A percentile compares a stretch with the other conserved stretches of the same genome.
phyloP scores from a whole-genome alignment of 2,113 vertebrate genomes.

The Probosciger aterrimus region DNA sequence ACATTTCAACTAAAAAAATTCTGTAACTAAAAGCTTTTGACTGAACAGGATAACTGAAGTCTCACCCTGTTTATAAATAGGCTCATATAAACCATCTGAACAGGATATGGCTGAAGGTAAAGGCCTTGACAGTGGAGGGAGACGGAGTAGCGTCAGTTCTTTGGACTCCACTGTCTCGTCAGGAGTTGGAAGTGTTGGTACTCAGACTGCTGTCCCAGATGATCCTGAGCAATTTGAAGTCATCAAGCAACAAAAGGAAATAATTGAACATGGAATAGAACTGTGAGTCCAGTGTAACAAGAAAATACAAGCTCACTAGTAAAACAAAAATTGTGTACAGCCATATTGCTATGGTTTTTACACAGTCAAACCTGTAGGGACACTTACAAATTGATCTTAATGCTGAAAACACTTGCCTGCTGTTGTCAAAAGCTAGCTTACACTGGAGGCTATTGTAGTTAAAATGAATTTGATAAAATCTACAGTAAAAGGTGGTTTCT shows the following conservation, averaged over 20 bases:
- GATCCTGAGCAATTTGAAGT: slow-evolving; percentile 97
- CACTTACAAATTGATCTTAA: neutral
- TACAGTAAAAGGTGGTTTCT: neutral
- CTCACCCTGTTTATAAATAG: slow-evolving; percentile 54
- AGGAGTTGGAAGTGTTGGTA: slow-evolving; percentile 73
- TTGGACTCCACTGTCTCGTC: slow-evolving; percentile 91
- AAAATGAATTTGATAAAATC: neutral
- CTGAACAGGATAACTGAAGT: neutral
- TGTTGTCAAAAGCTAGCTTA: neutral
- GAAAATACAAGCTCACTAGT: neutral
- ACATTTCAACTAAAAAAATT: neutral
- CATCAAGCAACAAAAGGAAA: slow-evolving; percentile 98
- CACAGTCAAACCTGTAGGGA: neutral
- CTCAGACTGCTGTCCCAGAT: slow-evolving; percentile 80
- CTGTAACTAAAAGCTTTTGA: neutral
- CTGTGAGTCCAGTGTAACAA: slow-evolving; percentile 78
- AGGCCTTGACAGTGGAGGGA: slow-evolving; percentile 80
- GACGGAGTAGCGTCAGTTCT: slow-evolving; percentile 89
- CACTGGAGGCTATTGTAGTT: neutral
- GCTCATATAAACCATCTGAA: slow-evolving; percentile 85
- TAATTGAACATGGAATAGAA: slow-evolving; percentile 96
- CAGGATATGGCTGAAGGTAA: slow-evolving; percentile 83
- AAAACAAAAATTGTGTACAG: neutral
- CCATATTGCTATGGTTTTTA: neutral
- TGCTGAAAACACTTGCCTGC: neutral